Percentiles rank a stretch among this genome's conserved stretches.
Conservation (phyloP, 1,140 invertebrate genomes). For the Temnothorax longispinosus region DNA sequence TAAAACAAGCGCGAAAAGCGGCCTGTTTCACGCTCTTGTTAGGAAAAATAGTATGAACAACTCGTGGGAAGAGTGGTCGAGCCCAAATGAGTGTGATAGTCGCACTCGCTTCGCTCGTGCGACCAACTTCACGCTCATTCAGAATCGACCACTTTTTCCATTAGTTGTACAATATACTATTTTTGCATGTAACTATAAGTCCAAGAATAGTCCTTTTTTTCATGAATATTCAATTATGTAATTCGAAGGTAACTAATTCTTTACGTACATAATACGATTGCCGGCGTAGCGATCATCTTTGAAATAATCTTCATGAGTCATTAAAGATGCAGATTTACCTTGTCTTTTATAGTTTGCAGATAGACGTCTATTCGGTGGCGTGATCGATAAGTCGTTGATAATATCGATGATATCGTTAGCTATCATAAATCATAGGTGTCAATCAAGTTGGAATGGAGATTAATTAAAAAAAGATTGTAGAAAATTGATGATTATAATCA, state of each 20-base stretch:
- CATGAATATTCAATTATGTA: neutral
- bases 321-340: neutral
- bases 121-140: too few relatives aligned
- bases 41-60: too few relatives aligned
- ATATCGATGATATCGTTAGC: neutral
- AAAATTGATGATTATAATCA: neutral
- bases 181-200: neutral
- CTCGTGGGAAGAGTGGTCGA: too few relatives aligned
- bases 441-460: neutral
- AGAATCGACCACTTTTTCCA: too few relatives aligned
- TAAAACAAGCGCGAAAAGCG: too few relatives aligned
- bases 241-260: neutral
- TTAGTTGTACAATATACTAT: too few relatives aligned
- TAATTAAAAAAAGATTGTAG: slow-evolving; percentile 1
- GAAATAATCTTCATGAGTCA: neutral
- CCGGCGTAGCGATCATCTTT: neutral
- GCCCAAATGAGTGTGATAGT: too few relatives aligned
- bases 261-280: neutral
- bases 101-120: too few relatives aligned
- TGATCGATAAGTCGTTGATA: neutral
- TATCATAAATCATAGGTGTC: neutral
- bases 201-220: neutral
- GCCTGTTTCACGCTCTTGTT: too few relatives aligned
- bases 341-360: neutral
- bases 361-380: too few relatives aligned